Percentiles rank a stretch among this genome's conserved stretches.
phyloP scores from a whole-genome alignment of 2,113 vertebrate species.

The Anser cygnoides region DNA sequence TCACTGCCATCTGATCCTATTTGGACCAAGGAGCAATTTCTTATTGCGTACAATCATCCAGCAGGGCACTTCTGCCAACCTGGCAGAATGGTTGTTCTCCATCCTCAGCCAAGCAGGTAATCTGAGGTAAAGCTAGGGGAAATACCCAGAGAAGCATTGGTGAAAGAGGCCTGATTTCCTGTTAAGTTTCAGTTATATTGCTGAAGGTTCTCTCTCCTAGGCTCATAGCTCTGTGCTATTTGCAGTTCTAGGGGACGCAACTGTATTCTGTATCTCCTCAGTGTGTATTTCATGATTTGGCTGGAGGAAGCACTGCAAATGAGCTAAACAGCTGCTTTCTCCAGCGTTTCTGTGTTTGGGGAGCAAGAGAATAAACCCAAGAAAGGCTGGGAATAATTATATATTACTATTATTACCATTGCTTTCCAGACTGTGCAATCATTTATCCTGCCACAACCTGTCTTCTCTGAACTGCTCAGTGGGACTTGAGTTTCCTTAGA shows the following conservation, averaged over 20 bases:
- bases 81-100: not conserved
- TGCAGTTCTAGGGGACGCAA: not conserved
- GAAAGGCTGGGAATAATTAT: not conserved
- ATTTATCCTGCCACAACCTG: not conserved
- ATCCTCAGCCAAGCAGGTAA: not conserved
- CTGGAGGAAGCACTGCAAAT: not conserved
- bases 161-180: not conserved
- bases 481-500: not conserved
- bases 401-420: not conserved
- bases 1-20: not conserved
- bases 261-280: not conserved
- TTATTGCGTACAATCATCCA: not conserved
- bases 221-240: not conserved
- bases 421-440: not conserved
- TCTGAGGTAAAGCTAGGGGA: not conserved
- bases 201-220: not conserved
- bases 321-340: not conserved
- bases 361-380: not conserved
- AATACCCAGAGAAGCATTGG: not conserved
- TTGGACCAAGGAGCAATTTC: not conserved
- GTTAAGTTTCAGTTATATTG: not conserved
- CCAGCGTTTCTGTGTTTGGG: not conserved
- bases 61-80: rapidly evolving
- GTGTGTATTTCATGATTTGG: not conserved
- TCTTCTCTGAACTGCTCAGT: not conserved